phyloP scores from a whole-genome alignment of 2,113 vertebrate species.

The Donacobius atricapilla region DNA sequence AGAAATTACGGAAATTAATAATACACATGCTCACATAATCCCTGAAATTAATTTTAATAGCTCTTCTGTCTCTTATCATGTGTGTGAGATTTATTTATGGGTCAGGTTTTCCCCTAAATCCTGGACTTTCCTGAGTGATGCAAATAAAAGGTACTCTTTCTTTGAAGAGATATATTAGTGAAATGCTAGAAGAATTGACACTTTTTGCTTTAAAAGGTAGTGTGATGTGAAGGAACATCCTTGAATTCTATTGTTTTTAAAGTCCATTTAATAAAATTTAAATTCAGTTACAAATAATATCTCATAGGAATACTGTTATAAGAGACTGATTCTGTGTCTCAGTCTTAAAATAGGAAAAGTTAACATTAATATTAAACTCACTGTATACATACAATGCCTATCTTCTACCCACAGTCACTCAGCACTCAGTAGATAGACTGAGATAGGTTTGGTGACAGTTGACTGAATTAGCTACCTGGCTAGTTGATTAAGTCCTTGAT shows the following conservation, averaged over 20 bases:
- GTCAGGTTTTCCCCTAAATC: accelerated
- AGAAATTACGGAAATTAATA: not conserved
- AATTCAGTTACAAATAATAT: not conserved
- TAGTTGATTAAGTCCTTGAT: not conserved
- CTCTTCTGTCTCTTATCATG: not conserved
- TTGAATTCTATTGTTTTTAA: not conserved
- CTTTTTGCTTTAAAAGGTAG: not conserved
- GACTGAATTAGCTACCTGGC: not conserved
- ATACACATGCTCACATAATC: not conserved
- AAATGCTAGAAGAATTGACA: not conserved
- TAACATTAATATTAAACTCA: not conserved
- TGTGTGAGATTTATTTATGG: not conserved
- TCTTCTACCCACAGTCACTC: not conserved
- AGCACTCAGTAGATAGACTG: not conserved
- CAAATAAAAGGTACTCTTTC: not conserved
- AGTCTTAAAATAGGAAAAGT: not conserved
- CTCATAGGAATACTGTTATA: not conserved
- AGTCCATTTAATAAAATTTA: not conserved
- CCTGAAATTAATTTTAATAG: not conserved
- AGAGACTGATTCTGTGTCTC: not conserved
- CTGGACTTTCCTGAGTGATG: not conserved
- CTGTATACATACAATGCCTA: not conserved
- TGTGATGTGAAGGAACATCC: not conserved
- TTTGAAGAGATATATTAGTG: not conserved
- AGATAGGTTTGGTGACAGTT: not conserved